Evolutionary conservation across 2,113 vertebrate genomes (phyloP), one percentile per base, ranked within the genome.

Genomic region (Petromus typicus): DNA sequence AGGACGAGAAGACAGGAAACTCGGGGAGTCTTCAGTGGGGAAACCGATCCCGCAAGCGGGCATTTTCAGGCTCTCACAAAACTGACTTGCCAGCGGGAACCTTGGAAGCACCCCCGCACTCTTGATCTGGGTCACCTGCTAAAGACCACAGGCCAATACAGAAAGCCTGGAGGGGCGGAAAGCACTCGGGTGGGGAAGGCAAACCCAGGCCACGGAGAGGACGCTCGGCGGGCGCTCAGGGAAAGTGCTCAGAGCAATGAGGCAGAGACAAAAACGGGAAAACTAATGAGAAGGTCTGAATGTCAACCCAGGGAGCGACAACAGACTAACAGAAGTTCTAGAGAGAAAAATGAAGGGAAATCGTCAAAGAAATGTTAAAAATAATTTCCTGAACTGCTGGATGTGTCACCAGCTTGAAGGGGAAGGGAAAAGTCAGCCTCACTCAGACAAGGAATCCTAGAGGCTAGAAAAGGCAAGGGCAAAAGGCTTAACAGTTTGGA

Each of bases 341-440:
- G 37, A 89, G 40, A 63, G 25, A 81, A 80, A 86, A 94, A 89
- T 20, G 14, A 88, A 76, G 25, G 16, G 40, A 79, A 59, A 30
- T 56, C 61, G n/a, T 34, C 48, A 13, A 81, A 89, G 64, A 51
- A 13, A 85, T 40, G 5, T 22, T 20, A 51, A 76, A 43, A 87
- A 57, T 57, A 67, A 5, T 13, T 64, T 56, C 57, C 66, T 43
- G 23, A 89, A 57, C 3, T 0, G 56, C 54, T 71, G 34, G 43
- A 43, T 30, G 1, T 37, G 12, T 17, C 3, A 71, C 69, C 34
- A 71, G 16, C 48, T 37, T 17, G 10, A 25, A 10, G 22, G 17
- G 3, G 64, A 25, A 23, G 14, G 6, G n/a, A 20, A n/a, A 2
- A 57, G n/a, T n/a, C 23, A 89, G 13, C 45, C 25, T 56, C 40